Percentiles rank a stretch among this genome's conserved stretches.
Evolutionary conservation across 2,113 vertebrate species (phyloP).

Genomic region (Phylloscopus trochiloides): DNA sequence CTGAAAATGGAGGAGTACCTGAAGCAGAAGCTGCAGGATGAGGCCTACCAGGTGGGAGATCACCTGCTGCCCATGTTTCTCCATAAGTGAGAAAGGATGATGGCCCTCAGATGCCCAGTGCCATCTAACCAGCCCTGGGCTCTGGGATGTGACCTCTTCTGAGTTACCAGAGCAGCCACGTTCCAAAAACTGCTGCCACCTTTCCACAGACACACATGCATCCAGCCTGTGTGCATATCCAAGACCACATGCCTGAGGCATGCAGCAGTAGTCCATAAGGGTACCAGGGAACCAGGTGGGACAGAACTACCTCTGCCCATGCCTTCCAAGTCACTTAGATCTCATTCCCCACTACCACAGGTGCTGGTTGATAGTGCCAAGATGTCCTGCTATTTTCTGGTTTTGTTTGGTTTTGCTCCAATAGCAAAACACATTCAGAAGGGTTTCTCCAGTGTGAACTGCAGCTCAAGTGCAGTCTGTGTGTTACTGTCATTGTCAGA

Average conservation of each 20-base stretch:
- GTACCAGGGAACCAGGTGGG: background rate
- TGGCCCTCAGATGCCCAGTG: background rate
- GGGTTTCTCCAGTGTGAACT: background rate
- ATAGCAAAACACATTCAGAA: background rate
- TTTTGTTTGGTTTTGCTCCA: background rate
- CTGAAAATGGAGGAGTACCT: slow-evolving; percentile 89
- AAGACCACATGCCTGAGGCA: background rate
- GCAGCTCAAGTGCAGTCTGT: background rate
- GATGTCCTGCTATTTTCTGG: background rate
- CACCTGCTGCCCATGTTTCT: background rate
- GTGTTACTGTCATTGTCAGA: background rate
- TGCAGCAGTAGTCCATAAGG: background rate
- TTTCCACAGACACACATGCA: background rate
- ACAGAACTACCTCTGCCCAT: background rate
- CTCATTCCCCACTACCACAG: background rate
- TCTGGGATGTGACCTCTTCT: background rate
- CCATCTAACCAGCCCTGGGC: background rate
- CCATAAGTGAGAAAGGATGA: background rate
- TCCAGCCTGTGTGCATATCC: background rate
- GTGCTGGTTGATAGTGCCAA: background rate
- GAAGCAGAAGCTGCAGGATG: slow-evolving; percentile 88
- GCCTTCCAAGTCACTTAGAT: background rate
- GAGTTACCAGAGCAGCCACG: background rate
- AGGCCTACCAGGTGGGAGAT: slow-evolving; percentile 84
- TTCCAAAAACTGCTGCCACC: background rate